Percentiles rank a stretch among this genome's conserved stretches.
Conservation (phyloP, 2,797 vertebrate genomes). For the Octomys mimax region DNA sequence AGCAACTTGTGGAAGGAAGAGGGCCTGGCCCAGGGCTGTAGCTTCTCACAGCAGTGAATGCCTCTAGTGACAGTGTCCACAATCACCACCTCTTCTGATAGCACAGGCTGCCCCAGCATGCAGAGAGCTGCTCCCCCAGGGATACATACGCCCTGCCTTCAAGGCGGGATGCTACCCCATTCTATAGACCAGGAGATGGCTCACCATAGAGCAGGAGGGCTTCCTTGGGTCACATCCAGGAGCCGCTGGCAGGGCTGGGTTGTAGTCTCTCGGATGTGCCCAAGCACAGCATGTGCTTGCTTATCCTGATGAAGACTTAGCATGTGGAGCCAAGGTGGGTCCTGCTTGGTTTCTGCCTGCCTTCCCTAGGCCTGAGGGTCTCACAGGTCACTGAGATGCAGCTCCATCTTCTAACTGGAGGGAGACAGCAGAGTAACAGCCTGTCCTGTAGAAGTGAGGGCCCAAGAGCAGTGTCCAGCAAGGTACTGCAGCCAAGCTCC, state of each 20-base stretch:
- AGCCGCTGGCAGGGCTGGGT: not conserved
- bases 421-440: not conserved
- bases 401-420: not conserved
- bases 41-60: not conserved
- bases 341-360: not conserved
- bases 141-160: not conserved
- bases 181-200: not conserved
- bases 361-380: not conserved
- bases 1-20: constrained; percentile 43
- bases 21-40: not conserved
- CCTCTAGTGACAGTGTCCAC: not conserved
- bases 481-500: not conserved
- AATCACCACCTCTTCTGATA: not conserved
- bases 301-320: not conserved
- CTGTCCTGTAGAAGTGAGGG: not conserved
- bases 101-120: not conserved
- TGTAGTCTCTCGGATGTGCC: not conserved
- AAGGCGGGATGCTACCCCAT: not conserved
- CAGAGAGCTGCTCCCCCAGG: not conserved
- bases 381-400: no score
- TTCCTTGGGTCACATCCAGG: not conserved
- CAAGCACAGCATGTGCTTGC: accelerated
- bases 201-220: not conserved
- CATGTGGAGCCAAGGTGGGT: not conserved
- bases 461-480: not conserved